Evolutionary conservation across 2,888 invertebrate genomes (phyloP).

Genomic region (Philhelius pedissequus): DNA sequence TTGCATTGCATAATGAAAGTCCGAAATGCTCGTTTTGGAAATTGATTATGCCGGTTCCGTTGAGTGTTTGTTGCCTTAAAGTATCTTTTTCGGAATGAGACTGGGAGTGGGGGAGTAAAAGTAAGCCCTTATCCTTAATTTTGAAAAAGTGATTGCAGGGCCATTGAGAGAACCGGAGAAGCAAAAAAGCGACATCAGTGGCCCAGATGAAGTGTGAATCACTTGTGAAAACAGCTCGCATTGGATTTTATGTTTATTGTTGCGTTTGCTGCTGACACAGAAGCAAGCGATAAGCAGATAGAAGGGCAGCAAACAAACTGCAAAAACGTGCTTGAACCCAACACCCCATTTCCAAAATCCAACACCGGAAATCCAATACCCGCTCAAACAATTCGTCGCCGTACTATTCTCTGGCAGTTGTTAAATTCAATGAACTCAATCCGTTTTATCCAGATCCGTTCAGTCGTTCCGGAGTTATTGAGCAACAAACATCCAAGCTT

Average conservation of each 20-base stretch:
- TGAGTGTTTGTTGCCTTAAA: background rate
- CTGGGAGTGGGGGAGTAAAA: background rate
- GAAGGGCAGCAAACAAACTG: slow-evolving; percentile 47
- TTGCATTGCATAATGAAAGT: slow-evolving; percentile 1
- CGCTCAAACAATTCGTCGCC: background rate
- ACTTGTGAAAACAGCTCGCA: slow-evolving; percentile 54
- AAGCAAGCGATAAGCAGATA: slow-evolving; percentile 38
- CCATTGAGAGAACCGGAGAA: background rate
- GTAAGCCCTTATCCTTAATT: background rate
- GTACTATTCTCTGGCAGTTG: background rate
- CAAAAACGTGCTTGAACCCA: slow-evolving; percentile 43
- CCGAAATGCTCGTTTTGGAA: background rate
- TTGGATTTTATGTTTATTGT: slow-evolving; percentile 37
- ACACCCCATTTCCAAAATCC: background rate
- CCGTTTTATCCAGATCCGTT: too few species aligned
- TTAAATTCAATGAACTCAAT: slow-evolving; percentile 44
- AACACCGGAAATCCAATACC: background rate
- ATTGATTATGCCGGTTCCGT: slow-evolving; percentile 46
- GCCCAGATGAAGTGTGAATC: slow-evolving; percentile 53
- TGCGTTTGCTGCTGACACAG: slow-evolving; percentile 35
- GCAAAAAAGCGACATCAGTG: background rate
- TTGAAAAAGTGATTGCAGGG: background rate
- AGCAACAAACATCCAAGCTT: too few species aligned
- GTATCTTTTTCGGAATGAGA: background rate
- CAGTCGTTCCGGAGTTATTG: too few species aligned